Conservation (phyloP, 2,888 invertebrate genomes). For the Temnothorax unifasciatus region DNA sequence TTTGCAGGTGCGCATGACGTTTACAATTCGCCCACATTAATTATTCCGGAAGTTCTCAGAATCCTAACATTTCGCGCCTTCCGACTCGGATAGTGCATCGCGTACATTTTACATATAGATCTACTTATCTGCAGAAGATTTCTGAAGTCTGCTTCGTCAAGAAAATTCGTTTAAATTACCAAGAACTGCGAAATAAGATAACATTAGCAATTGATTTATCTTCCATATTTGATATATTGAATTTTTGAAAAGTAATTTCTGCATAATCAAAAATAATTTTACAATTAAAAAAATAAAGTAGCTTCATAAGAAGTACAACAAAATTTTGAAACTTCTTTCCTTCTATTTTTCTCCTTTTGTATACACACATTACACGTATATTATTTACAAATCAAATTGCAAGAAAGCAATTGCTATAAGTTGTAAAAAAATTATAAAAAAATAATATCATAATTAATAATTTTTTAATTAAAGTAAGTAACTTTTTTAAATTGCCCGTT, state of each 20-base stretch:
- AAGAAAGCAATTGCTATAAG: background rate
- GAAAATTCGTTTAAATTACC: slow-evolving; percentile 9
- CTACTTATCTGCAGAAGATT: slow-evolving; percentile 39
- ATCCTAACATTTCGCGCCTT: slow-evolving; percentile 63
- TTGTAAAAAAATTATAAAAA: background rate
- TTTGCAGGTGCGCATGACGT: slow-evolving; percentile 76
- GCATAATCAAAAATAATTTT: background rate
- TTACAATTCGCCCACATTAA: slow-evolving; percentile 73
- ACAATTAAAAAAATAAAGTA: background rate
- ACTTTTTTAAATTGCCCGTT: background rate
- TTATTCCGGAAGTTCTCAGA: slow-evolving; percentile 71
- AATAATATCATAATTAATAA: background rate
- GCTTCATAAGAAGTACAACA: background rate
- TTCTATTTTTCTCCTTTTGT: background rate
- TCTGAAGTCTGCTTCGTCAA: slow-evolving; percentile 21
- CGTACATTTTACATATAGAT: slow-evolving; percentile 52
- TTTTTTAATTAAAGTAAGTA: background rate
- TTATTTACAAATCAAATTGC: background rate
- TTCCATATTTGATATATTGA: background rate
- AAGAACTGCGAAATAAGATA: background rate
- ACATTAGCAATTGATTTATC: background rate
- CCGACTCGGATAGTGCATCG: slow-evolving; percentile 52
- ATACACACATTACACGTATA: background rate
- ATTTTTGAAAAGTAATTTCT: background rate
- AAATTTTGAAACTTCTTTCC: background rate